phyloP scores from a whole-genome alignment of 2,888 invertebrate species.

The Labia minor region DNA sequence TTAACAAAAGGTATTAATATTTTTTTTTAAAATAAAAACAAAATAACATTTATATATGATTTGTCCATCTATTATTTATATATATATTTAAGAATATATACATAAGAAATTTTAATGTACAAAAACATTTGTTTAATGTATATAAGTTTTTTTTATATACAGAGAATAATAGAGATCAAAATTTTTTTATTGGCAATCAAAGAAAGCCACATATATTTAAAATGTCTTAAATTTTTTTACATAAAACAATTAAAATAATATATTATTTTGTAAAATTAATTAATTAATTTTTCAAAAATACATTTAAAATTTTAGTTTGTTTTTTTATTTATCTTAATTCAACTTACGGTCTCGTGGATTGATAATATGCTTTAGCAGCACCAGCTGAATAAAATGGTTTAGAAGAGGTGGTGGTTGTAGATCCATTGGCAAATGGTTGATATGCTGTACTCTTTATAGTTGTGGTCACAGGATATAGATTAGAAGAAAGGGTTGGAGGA shows the following conservation, averaged over 20 bases:
- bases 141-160: constrained; percentile 14
- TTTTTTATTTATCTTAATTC: not conserved
- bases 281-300: not conserved
- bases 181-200: not conserved
- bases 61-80: not conserved
- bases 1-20: no score
- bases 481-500: constrained; percentile 3
- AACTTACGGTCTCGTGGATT: constrained; percentile 15
- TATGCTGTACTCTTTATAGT: constrained; percentile 16
- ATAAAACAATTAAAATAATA: constrained; percentile 15
- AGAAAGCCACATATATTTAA: not conserved
- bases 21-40: no score
- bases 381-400: constrained; percentile 23
- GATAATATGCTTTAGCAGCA: constrained; percentile 25
- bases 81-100: not conserved
- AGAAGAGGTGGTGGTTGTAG: not conserved
- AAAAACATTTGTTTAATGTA: constrained; percentile 9
- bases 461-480: not conserved
- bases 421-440: constrained; percentile 16
- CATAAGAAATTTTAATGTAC: not conserved
- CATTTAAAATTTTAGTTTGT: not conserved
- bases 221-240: constrained; percentile 9
- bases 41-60: no score
- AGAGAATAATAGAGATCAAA: not conserved
- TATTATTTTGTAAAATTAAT: not conserved